A percentile compares a stretch with the other conserved stretches of the same genome.
phyloP scores from a whole-genome alignment of 1,140 invertebrate species.

The Hylyphantes graminicola region DNA sequence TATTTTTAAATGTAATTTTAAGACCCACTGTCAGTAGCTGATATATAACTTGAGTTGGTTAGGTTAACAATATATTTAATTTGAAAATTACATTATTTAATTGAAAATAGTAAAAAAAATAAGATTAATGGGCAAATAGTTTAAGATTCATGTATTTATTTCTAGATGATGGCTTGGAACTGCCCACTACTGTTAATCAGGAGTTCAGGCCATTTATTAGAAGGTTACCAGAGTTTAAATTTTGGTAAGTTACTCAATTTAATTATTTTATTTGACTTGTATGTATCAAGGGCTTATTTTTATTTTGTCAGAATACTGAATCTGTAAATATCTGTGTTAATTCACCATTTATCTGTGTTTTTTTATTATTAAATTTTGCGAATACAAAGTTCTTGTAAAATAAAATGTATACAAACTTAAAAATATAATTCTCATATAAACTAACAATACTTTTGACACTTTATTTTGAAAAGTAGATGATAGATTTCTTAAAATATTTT shows the following conservation, averaged over 20 bases:
- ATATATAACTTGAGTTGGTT: not conserved
- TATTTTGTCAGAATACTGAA: not conserved
- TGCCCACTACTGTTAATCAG: conserved; percentile 94
- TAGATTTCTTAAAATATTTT: too few relatives aligned
- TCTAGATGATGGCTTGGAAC: conserved; percentile 83
- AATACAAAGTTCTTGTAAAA: too few relatives aligned
- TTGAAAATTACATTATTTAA: not conserved
- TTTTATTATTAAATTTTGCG: too few relatives aligned
- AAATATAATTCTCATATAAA: too few relatives aligned
- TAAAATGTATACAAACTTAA: too few relatives aligned
- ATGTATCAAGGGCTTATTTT: not conserved
- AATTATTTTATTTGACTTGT: not conserved
- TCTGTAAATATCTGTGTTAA: not conserved
- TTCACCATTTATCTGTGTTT: too few relatives aligned
- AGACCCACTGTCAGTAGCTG: too few relatives aligned
- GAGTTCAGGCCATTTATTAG: conserved; percentile 99
- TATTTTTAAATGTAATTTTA: too few relatives aligned
- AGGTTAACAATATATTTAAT: not conserved
- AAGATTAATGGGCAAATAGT: too few relatives aligned
- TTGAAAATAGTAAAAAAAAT: too few relatives aligned
- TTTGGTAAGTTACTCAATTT: conserved; percentile 77
- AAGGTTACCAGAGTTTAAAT: conserved; percentile 98
- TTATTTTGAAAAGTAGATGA: too few relatives aligned
- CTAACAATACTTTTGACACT: too few relatives aligned
- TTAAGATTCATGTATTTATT: not conserved